Percentiles rank a stretch among this genome's conserved stretches.
phyloP scores from a whole-genome alignment of 2,797 vertebrate species.

The Oryzias sinensis region DNA sequence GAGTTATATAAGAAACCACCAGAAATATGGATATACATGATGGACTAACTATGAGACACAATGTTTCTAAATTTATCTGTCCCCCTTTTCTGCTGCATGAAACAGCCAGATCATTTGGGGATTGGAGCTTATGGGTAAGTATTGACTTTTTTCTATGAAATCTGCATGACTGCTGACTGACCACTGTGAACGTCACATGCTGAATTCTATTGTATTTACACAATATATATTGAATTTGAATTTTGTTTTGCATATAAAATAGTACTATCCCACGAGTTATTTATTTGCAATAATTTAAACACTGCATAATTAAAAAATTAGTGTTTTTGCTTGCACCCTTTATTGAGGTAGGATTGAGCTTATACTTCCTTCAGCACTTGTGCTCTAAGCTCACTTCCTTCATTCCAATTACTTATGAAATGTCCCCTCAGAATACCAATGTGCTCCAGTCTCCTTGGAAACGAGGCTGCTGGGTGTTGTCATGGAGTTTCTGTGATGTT shows the following conservation, averaged over 20 bases:
- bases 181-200: constrained; percentile 3
- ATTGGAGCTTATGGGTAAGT: constrained; percentile 99
- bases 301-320: too few relatives aligned
- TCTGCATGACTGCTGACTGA: constrained; percentile 31
- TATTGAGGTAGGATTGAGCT: background rate
- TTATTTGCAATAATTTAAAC: too few relatives aligned
- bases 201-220: too few relatives aligned
- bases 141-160: constrained; percentile 32
- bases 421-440: constrained; percentile 73
- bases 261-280: too few relatives aligned
- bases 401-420: constrained; percentile 58
- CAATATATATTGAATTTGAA: too few relatives aligned
- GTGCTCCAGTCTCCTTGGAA: constrained; percentile 78
- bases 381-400: constrained; percentile 29
- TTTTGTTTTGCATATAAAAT: too few relatives aligned
- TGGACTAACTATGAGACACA: constrained; percentile 34
- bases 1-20: too few relatives aligned
- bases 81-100: constrained; percentile 20
- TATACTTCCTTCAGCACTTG: constrained; percentile 20
- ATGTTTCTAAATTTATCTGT: constrained; percentile 32
- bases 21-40: constrained; percentile 10
- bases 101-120: constrained; percentile 93
- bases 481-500: constrained; percentile 57
- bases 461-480: constrained; percentile 58
- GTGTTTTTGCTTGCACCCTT: too few relatives aligned